Base-by-base conservation (phyloP, 2,888 invertebrate species). In the Zhengitettix transpicula region DNA sequence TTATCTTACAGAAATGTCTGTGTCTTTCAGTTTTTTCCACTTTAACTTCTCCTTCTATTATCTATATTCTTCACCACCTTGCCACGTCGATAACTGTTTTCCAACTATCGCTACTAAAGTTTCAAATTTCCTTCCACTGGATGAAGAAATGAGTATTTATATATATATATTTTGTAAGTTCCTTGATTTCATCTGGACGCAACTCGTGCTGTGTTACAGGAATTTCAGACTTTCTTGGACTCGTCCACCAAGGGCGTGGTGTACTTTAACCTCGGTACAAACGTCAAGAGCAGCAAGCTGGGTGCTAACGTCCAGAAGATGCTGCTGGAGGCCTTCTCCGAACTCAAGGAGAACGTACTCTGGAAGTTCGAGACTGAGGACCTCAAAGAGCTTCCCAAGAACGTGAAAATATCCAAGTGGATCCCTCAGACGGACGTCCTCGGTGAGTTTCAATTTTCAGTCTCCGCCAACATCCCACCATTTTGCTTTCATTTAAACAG, bases 151-250 rank as follows among this genome's bases (percentile, higher is more conserved):
- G n/a, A n/a, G n/a, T n/a, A n/a, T n/a, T n/a, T n/a, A n/a, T n/a
- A n/a, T n/a, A n/a, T 56, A 40, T 16, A 3, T 3, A 17, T 41
- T 40, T 42, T 59, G 54, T 17, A 40, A 17, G 17, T 59, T n/a
- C n/a, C n/a, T n/a, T n/a, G n/a, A n/a, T n/a, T n/a, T n/a, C n/a
- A n/a, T n/a, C n/a, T n/a, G n/a, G n/a, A 56, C 10, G 10, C 14
- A 16, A 40, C 40, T 10, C 40, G 11, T 9, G 10, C 28, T 17
- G 9, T 53, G 53, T 41, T 63, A 42, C 64, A 78, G 78, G 73
- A 76, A 11, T 70, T 78, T 65, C 72, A 76, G 66, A 67, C 69
- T 12, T 68, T 77, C 54, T 64, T 78, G 58, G 76, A 78, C 65
- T 72, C 71, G 40, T 74, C 77, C 0, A 67, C 68, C 16, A 73